Evolutionary conservation across 2,797 vertebrate species (phyloP).

Genomic region (Cirrhinus molitorella): DNA sequence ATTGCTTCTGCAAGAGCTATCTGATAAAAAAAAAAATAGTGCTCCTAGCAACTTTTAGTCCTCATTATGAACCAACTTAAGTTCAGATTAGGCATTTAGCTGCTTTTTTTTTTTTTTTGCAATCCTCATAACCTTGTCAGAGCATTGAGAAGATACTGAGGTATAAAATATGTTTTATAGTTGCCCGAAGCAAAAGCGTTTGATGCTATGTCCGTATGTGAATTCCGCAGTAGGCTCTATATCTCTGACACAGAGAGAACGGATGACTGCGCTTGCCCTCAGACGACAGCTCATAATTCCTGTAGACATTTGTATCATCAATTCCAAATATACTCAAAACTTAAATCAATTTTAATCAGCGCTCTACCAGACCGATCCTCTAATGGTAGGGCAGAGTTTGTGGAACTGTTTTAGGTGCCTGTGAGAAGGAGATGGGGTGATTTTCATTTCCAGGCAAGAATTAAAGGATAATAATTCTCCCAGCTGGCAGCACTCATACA

Average conservation of each 20-base stretch:
- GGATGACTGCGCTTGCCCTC: slow-evolving; percentile 66
- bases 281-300: slow-evolving; percentile 70
- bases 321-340: slow-evolving; percentile 71
- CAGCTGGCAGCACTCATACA: slow-evolving; percentile 43
- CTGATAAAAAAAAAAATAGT: slow-evolving; percentile 25
- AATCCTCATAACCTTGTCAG: slow-evolving; percentile 15
- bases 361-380: slow-evolving; percentile 56
- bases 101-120: neutral
- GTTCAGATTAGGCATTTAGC: neutral
- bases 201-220: slow-evolving; percentile 52
- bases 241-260: slow-evolving; percentile 64
- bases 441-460: slow-evolving; percentile 50
- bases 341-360: slow-evolving; percentile 76
- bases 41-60: slow-evolving; percentile 9
- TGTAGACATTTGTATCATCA: slow-evolving; percentile 73
- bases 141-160: slow-evolving; percentile 45
- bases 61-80: neutral
- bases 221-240: slow-evolving; percentile 62
- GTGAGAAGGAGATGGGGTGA: slow-evolving; percentile 31
- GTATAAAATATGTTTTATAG: slow-evolving; percentile 48
- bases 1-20: slow-evolving; percentile 20
- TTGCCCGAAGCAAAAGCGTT: slow-evolving; percentile 57
- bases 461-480: slow-evolving; percentile 55
- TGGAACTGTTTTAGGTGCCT: slow-evolving; percentile 35
- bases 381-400: slow-evolving; percentile 56